Base-by-base conservation (phyloP, 1,140 invertebrate species). In the Grapholita molesta region DNA sequence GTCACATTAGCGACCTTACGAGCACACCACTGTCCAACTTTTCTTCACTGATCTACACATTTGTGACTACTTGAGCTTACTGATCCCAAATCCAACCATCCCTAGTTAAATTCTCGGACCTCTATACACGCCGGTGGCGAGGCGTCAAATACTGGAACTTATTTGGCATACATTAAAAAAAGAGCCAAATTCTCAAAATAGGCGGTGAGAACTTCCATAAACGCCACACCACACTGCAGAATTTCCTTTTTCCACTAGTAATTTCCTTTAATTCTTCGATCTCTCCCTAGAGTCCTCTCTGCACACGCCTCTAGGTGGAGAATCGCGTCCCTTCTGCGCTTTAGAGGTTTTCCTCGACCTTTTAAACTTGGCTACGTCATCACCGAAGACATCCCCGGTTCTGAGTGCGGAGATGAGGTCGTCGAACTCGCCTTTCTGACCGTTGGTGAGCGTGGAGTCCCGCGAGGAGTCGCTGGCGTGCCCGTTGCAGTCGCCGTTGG, bases 371-470 rank as follows among this genome's bases (percentile, higher is more conserved):
- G 97, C 97, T 72, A 99, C 97, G 84, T 99, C 98, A 85, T 99
- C 98, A 0, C 98, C 98, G 85, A 99, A 99, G 0, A 99, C 98
- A 84, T 99, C 98, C 0, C 98, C 99, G 0, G 98, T 99, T 78
- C 98, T 93, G 15, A 99, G 90, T 0, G 98, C 98, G 2, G 97
- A 99, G 79, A 99, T 99, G 30, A 99, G 92, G 90, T 99, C 98
- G 85, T 99, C 98, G 92, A 99, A 99, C 92, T 99, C 98, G 69
- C 96, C 96, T 78, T 97, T 90, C 69, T 94, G 93, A 1, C 93
- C 93, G 69, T 94, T 94, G 1, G 73, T 89, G 74, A 77, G 90
- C 1, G 81, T 83, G 1, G 80, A 78, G 67, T 89, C 86, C 0
- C 83, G 74, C 0, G 85, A 83, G 4, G 67, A 66, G 69, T 85